A percentile compares a stretch with the other conserved stretches of the same genome.
Conservation (phyloP, 2,113 vertebrate genomes). For the Marmota flaviventris region DNA sequence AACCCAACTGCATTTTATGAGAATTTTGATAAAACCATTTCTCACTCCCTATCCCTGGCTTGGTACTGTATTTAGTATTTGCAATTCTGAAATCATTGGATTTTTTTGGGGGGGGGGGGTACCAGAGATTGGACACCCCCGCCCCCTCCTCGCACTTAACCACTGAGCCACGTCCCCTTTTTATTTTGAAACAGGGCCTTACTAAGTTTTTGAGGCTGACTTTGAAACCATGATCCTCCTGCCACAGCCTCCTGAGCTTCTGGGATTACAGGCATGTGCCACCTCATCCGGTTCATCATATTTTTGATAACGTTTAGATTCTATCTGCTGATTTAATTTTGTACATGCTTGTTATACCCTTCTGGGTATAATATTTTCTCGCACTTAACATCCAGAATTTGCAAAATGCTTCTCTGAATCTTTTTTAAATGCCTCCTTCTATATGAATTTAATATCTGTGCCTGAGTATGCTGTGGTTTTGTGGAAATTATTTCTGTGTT, state of each 20-base stretch:
- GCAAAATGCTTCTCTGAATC: background rate
- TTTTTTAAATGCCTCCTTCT: background rate
- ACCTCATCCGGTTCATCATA: background rate
- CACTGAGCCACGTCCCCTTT: too few relatives aligned
- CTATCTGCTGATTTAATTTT: constrained; percentile 35
- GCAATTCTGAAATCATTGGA: background rate
- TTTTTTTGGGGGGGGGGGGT: too few relatives aligned
- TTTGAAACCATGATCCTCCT: too few relatives aligned
- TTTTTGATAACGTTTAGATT: constrained; percentile 27
- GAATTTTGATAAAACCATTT: constrained; percentile 42
- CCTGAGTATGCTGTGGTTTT: constrained; percentile 1
- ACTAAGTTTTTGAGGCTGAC: too few relatives aligned
- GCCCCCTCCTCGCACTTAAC: too few relatives aligned
- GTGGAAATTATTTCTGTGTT: constrained; percentile 17
- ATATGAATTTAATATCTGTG: background rate
- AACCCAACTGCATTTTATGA: constrained; percentile 2
- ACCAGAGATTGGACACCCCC: too few relatives aligned
- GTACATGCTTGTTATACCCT: background rate
- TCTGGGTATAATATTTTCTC: constrained; percentile 5
- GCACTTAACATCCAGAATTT: background rate
- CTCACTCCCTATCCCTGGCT: background rate
- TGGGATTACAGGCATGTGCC: too few relatives aligned
- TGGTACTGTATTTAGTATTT: constrained; percentile 46
- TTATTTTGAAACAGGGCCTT: too few relatives aligned
- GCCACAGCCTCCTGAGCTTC: too few relatives aligned